These are phyloP conservation scores for Acleris literana DNA, from an alignment of 2,888 invertebrate species.

Conservation along the genomic window DNA sequence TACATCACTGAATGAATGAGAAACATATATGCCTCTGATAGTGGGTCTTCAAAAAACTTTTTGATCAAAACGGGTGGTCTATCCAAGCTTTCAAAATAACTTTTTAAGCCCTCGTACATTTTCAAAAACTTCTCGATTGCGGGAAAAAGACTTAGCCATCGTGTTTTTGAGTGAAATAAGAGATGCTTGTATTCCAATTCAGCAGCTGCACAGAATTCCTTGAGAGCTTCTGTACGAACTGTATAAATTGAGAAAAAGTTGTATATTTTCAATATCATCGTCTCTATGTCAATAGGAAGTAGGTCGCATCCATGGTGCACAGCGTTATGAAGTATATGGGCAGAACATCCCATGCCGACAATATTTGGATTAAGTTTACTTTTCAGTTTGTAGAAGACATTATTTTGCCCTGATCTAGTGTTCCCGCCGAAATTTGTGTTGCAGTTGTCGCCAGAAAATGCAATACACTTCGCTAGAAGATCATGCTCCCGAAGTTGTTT, in stretches of 20 bases:
- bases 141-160: slow-evolving; percentile 13
- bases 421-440: too few species aligned
- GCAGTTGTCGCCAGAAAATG: too few species aligned
- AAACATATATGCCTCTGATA: slow-evolving; percentile 35
- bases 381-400: too few species aligned
- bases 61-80: slow-evolving; percentile 4
- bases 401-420: too few species aligned
- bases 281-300: slow-evolving; percentile 33
- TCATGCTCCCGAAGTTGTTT: too few species aligned
- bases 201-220: slow-evolving; percentile 37
- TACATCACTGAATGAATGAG: slow-evolving; percentile 38
- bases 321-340: slow-evolving; percentile 45
- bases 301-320: slow-evolving; percentile 41
- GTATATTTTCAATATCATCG: slow-evolving; percentile 39
- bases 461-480: too few species aligned
- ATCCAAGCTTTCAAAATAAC: background rate
- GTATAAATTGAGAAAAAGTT: slow-evolving; percentile 44
- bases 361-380: slow-evolving; percentile 16
- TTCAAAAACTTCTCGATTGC: slow-evolving; percentile 9
- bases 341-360: slow-evolving; percentile 45
- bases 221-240: slow-evolving; percentile 41
- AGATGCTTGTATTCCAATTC: slow-evolving; percentile 33
- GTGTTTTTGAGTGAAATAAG: slow-evolving; percentile 2
- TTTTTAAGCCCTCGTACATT: slow-evolving; percentile 3
- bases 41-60: slow-evolving; percentile 13